Evolutionary conservation across 1,140 invertebrate genomes (phyloP).

Genomic region (Oedothorax gibbosus): DNA sequence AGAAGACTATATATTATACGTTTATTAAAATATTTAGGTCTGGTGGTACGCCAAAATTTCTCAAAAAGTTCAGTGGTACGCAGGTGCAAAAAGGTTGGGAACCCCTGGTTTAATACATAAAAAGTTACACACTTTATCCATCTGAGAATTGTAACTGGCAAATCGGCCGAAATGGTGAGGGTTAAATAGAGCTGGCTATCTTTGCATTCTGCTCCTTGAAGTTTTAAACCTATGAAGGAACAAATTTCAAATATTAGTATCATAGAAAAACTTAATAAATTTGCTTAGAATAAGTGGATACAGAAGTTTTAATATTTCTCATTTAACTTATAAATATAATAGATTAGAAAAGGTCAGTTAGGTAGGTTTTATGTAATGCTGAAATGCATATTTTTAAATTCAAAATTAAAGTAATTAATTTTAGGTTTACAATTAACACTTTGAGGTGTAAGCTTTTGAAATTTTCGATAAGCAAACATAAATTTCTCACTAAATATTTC

Average conservation of each 20-base stretch:
- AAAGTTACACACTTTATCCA: slow-evolving; percentile 78
- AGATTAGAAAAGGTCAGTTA: too few relatives aligned
- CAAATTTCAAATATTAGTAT: neutral
- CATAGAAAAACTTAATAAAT: too few relatives aligned
- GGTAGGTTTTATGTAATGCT: too few relatives aligned
- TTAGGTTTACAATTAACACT: neutral
- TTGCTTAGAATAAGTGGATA: too few relatives aligned
- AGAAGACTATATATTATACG: too few relatives aligned
- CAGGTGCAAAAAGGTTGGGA: too few relatives aligned
- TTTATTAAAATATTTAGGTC: too few relatives aligned
- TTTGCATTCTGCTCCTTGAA: slow-evolving; percentile 93
- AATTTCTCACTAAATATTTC: neutral
- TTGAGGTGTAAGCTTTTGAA: neutral
- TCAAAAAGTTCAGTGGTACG: too few relatives aligned
- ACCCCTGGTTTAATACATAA: too few relatives aligned
- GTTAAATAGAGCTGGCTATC: slow-evolving; percentile 92
- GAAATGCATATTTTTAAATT: neutral
- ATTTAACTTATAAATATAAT: too few relatives aligned
- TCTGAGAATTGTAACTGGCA: slow-evolving; percentile 86
- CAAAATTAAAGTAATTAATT: neutral
- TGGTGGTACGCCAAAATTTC: too few relatives aligned
- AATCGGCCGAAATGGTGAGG: slow-evolving; percentile 92
- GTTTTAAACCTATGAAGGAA: slow-evolving; percentile 79
- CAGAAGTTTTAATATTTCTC: neutral
- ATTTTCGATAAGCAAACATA: neutral